Conservation (phyloP, 2,888 invertebrate genomes). For the Rhogogaster chlorosoma region DNA sequence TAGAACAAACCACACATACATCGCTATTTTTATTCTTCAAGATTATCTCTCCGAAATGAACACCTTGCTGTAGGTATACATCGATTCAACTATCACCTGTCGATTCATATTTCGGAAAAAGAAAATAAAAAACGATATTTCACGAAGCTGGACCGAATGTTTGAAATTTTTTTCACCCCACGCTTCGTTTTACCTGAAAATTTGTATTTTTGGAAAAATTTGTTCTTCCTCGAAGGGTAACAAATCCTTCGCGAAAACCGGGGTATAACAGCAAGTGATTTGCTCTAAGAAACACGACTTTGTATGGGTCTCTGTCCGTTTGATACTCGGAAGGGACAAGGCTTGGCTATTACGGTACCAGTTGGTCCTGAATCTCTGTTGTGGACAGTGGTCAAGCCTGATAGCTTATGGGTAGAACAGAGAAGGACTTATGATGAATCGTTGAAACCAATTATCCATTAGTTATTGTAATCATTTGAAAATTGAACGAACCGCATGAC, state of each 20-base stretch:
- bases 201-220: neutral
- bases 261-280: conserved; percentile 27
- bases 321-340: conserved; percentile 42
- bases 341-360: conserved; percentile 30
- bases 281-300: conserved; percentile 38
- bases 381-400: conserved; percentile 7
- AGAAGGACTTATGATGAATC: neutral
- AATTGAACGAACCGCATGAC: neutral
- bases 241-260: conserved; percentile 2
- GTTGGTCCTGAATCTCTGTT: neutral
- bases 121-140: neutral
- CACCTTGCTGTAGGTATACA: neutral
- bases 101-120: neutral
- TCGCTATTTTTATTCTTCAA: neutral
- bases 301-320: conserved; percentile 44
- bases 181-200: neutral
- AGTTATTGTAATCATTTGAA: neutral
- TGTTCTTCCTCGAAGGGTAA: neutral
- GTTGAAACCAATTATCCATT: too few relatives aligned
- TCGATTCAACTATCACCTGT: neutral
- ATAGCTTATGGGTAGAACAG: too few relatives aligned
- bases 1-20: neutral
- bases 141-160: neutral
- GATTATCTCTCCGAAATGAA: neutral
- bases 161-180: neutral